phyloP scores from a whole-genome alignment of 2,888 invertebrate species.

The Cataglyphis albicans region DNA sequence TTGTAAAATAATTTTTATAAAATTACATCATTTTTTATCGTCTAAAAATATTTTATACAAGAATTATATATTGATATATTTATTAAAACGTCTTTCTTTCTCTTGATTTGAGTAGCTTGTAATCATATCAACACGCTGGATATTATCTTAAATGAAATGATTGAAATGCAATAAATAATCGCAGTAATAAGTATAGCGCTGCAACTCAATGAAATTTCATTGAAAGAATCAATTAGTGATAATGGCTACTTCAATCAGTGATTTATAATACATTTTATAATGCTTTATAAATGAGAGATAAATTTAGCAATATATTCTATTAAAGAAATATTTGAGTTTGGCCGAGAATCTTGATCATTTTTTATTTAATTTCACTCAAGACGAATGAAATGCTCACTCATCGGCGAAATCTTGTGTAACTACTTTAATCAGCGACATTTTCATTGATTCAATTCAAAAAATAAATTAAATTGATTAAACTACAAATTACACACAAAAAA shows the following conservation, averaged over 20 bases:
- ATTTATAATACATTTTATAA: neutral
- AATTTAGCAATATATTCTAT: neutral
- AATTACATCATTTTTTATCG: neutral
- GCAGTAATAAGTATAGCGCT: neutral
- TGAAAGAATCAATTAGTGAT: neutral
- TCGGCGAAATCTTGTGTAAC: neutral
- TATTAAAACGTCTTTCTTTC: neutral
- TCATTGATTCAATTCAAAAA: neutral
- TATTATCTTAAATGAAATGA: neutral
- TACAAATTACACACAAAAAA: neutral
- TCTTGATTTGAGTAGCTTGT: neutral
- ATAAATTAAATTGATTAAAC: neutral
- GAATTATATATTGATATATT: neutral
- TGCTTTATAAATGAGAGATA: neutral
- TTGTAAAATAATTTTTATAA: neutral
- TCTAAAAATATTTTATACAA: neutral
- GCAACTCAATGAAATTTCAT: neutral
- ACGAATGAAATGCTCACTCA: neutral
- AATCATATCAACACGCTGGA: neutral
- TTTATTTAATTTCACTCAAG: neutral
- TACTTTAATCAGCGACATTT: neutral
- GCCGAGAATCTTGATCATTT: constrained; percentile 1
- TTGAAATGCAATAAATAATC: neutral
- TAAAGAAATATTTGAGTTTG: neutral
- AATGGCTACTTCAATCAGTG: neutral